Percentiles rank a stretch among this genome's conserved stretches.
Evolutionary conservation across 2,113 vertebrate genomes (phyloP).

Genomic region (Verasper variegatus): DNA sequence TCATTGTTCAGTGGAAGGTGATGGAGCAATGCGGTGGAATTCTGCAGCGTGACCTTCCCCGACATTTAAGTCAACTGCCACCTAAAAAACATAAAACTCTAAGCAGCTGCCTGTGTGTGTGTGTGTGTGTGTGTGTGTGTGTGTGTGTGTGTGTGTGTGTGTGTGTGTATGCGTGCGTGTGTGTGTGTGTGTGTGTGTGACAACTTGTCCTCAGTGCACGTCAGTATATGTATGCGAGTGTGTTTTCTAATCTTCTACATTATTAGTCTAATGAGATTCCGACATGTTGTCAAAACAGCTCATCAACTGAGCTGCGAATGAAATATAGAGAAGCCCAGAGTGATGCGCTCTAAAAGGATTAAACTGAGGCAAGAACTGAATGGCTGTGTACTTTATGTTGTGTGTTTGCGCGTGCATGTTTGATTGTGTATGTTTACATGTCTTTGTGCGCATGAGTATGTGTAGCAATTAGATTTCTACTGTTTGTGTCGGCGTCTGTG

Average conservation of each 20-base stretch:
- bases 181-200: slow-evolving; percentile 15
- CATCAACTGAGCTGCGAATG: slow-evolving; percentile 73
- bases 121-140: slow-evolving; percentile 18
- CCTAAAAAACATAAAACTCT: slow-evolving; percentile 61
- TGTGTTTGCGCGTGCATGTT: slow-evolving; percentile 23
- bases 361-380: slow-evolving; percentile 51
- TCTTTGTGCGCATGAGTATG: slow-evolving; percentile 19
- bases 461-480: slow-evolving; percentile 23
- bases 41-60: slow-evolving; percentile 67
- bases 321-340: slow-evolving; percentile 69
- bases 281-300: slow-evolving; percentile 78
- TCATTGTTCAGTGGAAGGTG: slow-evolving; percentile 56
- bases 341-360: slow-evolving; percentile 68
- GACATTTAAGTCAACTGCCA: slow-evolving; percentile 68
- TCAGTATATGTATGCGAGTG: slow-evolving; percentile 1
- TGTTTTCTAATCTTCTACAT: slow-evolving; percentile 58
- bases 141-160: slow-evolving; percentile 13
- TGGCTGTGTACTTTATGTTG: slow-evolving; percentile 36
- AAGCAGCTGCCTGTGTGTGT: slow-evolving; percentile 27
- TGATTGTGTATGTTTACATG: slow-evolving; percentile 35
- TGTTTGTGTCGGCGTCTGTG: slow-evolving; percentile 47
- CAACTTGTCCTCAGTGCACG: not conserved
- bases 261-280: slow-evolving; percentile 76
- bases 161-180: slow-evolving; percentile 16
- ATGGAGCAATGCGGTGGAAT: slow-evolving; percentile 57